Percentiles rank a stretch among this genome's conserved stretches.
Evolutionary conservation across 2,113 vertebrate genomes (phyloP).

Genomic region (Phrynocephalus versicolor): DNA sequence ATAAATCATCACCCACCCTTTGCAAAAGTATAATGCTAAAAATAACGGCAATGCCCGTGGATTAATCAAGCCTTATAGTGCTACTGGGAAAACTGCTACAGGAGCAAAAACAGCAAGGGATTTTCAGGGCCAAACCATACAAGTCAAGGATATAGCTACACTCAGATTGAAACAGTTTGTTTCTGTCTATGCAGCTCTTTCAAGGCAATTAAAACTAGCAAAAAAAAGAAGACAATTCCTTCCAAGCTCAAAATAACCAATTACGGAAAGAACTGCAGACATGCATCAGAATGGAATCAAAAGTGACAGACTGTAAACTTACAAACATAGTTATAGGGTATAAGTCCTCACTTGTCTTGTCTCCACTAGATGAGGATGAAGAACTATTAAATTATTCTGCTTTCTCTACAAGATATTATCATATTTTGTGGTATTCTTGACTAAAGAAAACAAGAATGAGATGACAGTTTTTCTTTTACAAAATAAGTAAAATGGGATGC

Average conservation of each 20-base stretch:
- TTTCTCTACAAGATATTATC: too few relatives aligned
- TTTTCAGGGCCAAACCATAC: slow-evolving; percentile 3
- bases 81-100: slow-evolving; percentile 21
- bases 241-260: slow-evolving; percentile 22
- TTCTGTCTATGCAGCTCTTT: slow-evolving; percentile 47
- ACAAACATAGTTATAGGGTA: too few relatives aligned
- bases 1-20: slow-evolving; percentile 59
- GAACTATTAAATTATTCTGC: too few relatives aligned
- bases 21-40: slow-evolving; percentile 62
- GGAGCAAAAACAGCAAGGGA: slow-evolving; percentile 39
- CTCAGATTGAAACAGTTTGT: slow-evolving; percentile 29
- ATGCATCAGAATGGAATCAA: slow-evolving; percentile 18
- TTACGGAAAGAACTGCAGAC: slow-evolving; percentile 41
- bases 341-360: too few relatives aligned
- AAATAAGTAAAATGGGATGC: too few relatives aligned
- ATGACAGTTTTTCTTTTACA: too few relatives aligned
- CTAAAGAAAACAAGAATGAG: too few relatives aligned
- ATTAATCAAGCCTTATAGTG: slow-evolving; percentile 55
- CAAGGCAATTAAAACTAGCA: slow-evolving; percentile 31
- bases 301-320: slow-evolving; percentile 34
- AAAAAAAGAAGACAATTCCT: not conserved
- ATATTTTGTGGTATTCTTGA: too few relatives aligned
- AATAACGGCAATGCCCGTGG: slow-evolving; percentile 46
- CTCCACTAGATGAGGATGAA: not conserved
- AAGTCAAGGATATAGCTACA: fast-evolving